Base-by-base conservation (phyloP, 1,140 invertebrate genomes). In the Solen grandis region DNA sequence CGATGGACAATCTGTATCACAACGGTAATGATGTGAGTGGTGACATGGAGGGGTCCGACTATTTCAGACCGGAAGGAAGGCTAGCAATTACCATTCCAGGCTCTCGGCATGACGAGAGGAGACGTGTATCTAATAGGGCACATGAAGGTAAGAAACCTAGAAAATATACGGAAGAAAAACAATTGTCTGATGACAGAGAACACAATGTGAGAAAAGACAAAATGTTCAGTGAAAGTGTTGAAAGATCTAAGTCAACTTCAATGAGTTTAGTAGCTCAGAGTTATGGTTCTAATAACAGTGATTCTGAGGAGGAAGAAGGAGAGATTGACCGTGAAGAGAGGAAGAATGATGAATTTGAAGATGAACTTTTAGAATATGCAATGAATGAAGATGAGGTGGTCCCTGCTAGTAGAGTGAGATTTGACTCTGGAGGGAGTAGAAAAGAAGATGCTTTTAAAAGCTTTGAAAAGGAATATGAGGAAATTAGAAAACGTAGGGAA, bases 181-280 rank as follows among this genome's bases (percentile, higher is more conserved):
- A 29, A 36, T 55, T 29, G 57, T 41, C 70, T 73, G 50, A 73
- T 19, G 19, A 22, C 33, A 29, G 31, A 31, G n/a, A 4, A n/a
- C 27, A 29, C 22, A 33, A 25, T 46, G 41, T 46, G 41, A 29
- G 57, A 8, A 60, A 29, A 60, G 57, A 27, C 16, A 29, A 29
- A 29, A n/a, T n/a, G n/a, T n/a, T n/a, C n/a, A n/a, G n/a, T n/a
- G n/a, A n/a, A n/a, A n/a, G n/a, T 63, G 50, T 72, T 50, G 82
- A 83, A 72, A 75, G 68, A 66, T 19, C 63, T 83, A 2, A 84
- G n/a, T 54, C 83, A 81, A n/a, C 88, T 87, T 80, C 89, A 29
- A 92, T 92, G 78, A 85, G 86, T 16, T 66, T 92, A 27, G 90
- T 92, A 65, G 91, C 88, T 57, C 85, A 91, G 80, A 88, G 88